Evolutionary conservation across 1,140 invertebrate genomes (phyloP), one percentile per base, ranked within the genome.

Genomic region (Panulirus ornatus): DNA sequence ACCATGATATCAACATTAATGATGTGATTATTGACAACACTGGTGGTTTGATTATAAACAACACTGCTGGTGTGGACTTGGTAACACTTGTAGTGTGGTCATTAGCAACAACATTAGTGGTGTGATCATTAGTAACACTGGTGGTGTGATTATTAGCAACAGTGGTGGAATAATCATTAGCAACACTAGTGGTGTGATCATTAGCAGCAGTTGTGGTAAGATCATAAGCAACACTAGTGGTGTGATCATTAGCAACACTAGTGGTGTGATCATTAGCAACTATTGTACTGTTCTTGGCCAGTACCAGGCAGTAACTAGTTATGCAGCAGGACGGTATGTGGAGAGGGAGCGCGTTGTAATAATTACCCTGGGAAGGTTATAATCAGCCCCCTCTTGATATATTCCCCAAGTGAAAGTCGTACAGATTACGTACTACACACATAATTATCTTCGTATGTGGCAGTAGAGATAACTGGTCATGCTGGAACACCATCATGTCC

Each of bases 171-270:
- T 5, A 14, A 76, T 5, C 34, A 76, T 5, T 38, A 76, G 38
- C 9, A 76, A n/a, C 19, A 76, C 5, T 38, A 76, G 73, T 38
- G n/a, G 38, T 38, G 34, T 5, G 3, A 76, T 5, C 19, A 76
- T 5, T 38, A 76, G 38, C 22, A 70, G 75, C 16, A 76, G 36
- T 38, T 36, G 75, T 40, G 94, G 94, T 70, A 94, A 92, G 93
- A 63, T 22, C 58, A 40, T 0, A 63, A 84, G 22, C 27, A 82
- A 22, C 27, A 36, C 0, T 58, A 51, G 16, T 54, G 3, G n/a
- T 58, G 34, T 3, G 8, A 76, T 3, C 34, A 76, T 3, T 40
- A 76, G 30, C 34, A 76, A 9, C 34, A 76, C 2, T 76, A 76
- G 30, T 42, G 34, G 19, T 76, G 34, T 3, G 8, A 76, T 3